Conservation (phyloP, 2,888 invertebrate genomes). For the Zaprionus lineosus region DNA sequence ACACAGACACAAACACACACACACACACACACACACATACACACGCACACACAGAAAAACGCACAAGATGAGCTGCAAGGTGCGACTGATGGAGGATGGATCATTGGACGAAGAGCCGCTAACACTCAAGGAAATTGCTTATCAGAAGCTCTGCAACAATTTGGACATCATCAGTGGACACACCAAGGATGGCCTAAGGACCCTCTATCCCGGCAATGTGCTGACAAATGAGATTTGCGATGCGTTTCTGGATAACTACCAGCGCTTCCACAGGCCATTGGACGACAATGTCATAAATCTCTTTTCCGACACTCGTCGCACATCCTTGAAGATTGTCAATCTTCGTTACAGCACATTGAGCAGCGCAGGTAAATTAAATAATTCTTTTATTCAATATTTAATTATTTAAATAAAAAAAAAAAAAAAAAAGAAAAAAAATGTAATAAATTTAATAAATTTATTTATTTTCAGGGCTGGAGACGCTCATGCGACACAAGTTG, state of each 20-base stretch:
- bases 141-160: constrained; percentile 81
- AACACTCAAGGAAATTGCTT: constrained; percentile 81
- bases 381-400: no score
- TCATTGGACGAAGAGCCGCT: constrained; percentile 82
- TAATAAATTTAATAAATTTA: background rate
- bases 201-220: constrained; percentile 85
- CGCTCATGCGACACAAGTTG: constrained; percentile 89
- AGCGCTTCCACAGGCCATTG: constrained; percentile 83
- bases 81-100: constrained; percentile 82
- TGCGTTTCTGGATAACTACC: constrained; percentile 83
- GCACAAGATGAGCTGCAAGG: constrained; percentile 81
- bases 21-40: no score
- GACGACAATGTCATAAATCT: constrained; percentile 88
- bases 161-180: constrained; percentile 79
- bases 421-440: no score
- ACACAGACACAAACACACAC: no score
- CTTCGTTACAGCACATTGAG: constrained; percentile 89
- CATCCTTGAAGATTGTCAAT: constrained; percentile 87
- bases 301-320: constrained; percentile 87
- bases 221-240: constrained; percentile 89
- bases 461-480: constrained; percentile 83
- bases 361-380: constrained; percentile 84
- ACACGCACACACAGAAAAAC: constrained; percentile 2
- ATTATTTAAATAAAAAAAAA: no score
- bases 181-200: constrained; percentile 71